Evolutionary conservation across 2,113 vertebrate species (phyloP).

Genomic region (Sinocyclocheilus anshuiensis): DNA sequence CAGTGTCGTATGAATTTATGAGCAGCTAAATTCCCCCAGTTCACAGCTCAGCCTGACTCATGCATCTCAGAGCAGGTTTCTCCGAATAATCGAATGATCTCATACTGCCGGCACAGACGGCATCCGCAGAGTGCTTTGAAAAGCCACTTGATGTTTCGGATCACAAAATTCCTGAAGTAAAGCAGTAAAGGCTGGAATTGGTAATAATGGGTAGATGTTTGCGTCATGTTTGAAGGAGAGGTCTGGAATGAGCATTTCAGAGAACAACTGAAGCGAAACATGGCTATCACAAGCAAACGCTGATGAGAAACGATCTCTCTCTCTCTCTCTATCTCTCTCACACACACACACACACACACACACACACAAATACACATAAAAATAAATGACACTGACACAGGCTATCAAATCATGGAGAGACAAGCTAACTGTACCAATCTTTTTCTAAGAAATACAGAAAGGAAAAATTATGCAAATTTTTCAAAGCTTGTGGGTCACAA

Average conservation of each 20-base stretch:
- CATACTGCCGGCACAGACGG: background rate
- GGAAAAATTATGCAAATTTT: background rate
- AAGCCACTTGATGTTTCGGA: background rate
- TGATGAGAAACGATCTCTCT: conserved; percentile 10
- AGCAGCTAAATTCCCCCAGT: background rate
- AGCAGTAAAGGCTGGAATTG: background rate
- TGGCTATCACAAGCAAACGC: conserved; percentile 2
- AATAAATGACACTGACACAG: background rate
- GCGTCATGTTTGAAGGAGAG: conserved; percentile 18
- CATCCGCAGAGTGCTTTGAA: background rate
- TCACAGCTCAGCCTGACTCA: conserved; percentile 7
- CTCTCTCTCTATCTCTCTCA: background rate
- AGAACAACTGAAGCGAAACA: background rate
- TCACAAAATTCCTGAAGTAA: background rate
- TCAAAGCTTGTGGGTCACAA: background rate
- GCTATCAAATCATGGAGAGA: background rate
- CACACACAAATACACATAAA: background rate
- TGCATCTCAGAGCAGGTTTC: conserved; percentile 9
- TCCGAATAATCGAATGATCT: conserved; percentile 7
- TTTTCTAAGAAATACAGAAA: background rate
- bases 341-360: background rate
- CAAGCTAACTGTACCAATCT: background rate
- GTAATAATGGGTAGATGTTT: background rate
- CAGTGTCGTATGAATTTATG: background rate
- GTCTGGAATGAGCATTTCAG: conserved; percentile 12